Conservation (phyloP, 2,113 vertebrate species). For the Otocyon megalotis region DNA sequence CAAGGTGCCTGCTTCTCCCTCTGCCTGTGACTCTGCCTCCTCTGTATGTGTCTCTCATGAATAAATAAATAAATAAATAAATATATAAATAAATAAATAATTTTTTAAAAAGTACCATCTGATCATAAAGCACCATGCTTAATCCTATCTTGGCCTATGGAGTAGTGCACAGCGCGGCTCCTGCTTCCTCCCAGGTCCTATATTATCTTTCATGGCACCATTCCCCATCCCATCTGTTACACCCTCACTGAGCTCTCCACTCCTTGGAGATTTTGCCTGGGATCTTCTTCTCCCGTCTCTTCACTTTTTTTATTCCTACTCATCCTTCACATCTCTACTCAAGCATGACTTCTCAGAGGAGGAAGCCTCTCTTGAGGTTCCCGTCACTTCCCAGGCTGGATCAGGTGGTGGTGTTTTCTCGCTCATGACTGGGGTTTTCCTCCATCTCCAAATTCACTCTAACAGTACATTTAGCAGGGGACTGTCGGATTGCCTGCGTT, state of each 20-base stretch:
- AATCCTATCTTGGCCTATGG: fast-evolving
- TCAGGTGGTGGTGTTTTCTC: neutral
- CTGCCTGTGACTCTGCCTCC: too few species aligned
- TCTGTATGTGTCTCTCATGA: too few species aligned
- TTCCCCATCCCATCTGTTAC: neutral
- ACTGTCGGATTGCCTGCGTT: fast-evolving
- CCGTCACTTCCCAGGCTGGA: too few species aligned
- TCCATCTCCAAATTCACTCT: neutral
- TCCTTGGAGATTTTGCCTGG: neutral
- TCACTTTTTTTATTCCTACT: neutral
- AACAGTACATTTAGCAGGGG: fast-evolving
- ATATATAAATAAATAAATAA: too few species aligned
- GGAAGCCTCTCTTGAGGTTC: neutral
- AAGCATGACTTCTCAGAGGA: neutral
- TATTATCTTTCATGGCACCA: fast-evolving
- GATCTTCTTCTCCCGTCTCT: neutral
- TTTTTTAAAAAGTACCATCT: neutral
- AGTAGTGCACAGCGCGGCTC: fast-evolving
- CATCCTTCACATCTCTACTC: neutral
- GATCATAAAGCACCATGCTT: neutral
- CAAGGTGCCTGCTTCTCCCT: too few species aligned
- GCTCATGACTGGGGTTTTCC: neutral
- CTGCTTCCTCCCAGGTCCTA: neutral
- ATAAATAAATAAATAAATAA: too few species aligned
- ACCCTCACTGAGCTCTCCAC: neutral